Percentiles rank a stretch among this genome's conserved stretches.
These are phyloP conservation scores for Falco punctatus DNA, from an alignment of 2,113 vertebrate genomes.

Conservation along the genomic window DNA sequence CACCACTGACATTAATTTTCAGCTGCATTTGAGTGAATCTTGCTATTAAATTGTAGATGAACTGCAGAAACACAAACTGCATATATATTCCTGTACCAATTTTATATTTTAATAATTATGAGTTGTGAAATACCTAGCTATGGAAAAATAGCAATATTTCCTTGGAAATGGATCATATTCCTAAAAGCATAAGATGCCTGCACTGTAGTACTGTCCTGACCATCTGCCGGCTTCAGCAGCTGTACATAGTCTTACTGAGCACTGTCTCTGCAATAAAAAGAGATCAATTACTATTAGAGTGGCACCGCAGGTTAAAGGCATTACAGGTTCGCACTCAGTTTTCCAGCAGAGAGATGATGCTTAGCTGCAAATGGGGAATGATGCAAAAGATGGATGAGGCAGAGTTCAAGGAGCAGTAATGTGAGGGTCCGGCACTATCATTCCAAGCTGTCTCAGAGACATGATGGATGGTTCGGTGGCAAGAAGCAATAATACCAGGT, in stretches of 20 bases:
- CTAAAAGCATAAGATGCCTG: not conserved
- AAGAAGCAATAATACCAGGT: slow-evolving; percentile 77
- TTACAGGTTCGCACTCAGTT: slow-evolving; percentile 68
- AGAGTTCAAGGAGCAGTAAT: slow-evolving; percentile 83
- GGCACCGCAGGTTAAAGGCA: slow-evolving; percentile 71
- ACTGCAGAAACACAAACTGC: not conserved
- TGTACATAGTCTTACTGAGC: not conserved
- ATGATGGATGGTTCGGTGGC: slow-evolving; percentile 80
- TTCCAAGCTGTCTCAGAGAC: slow-evolving; percentile 71
- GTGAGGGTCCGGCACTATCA: slow-evolving; percentile 76
- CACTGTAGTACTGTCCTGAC: not conserved
- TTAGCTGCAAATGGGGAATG: slow-evolving; percentile 68
- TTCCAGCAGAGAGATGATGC: slow-evolving; percentile 65
- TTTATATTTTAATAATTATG: not conserved
- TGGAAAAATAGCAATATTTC: not conserved
- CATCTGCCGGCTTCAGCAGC: not conserved
- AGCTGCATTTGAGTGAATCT: slow-evolving; percentile 1
- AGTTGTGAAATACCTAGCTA: not conserved
- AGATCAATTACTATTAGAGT: slow-evolving; percentile 79
- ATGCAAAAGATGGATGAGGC: slow-evolving; percentile 82
- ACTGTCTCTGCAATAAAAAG: slow-evolving; percentile 52
- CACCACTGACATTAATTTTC: slow-evolving; percentile 1
- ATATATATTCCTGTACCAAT: not conserved
- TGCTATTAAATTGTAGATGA: slow-evolving; percentile 8
- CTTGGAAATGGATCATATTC: not conserved